These are phyloP conservation scores for Petrocephalus microphthalmus DNA, from an alignment of 2,113 vertebrate species.

Conservation along the genomic window DNA sequence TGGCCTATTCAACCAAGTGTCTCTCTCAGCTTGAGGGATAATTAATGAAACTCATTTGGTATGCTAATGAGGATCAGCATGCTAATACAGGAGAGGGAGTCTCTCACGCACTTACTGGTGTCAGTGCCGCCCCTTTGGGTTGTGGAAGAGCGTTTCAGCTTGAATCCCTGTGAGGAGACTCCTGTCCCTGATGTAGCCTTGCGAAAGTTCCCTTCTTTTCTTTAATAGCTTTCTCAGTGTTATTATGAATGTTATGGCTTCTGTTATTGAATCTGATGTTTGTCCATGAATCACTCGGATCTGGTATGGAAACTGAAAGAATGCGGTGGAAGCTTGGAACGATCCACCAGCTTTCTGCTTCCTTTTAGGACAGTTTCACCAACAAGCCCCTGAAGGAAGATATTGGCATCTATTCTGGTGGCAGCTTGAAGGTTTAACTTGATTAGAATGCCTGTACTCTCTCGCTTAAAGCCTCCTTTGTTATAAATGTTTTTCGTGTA, in stretches of 20 bases:
- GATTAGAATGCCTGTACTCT: slow-evolving; percentile 37
- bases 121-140: background rate
- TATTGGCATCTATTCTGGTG: slow-evolving; percentile 54
- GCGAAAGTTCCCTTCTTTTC: slow-evolving; percentile 50
- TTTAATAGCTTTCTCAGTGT: slow-evolving; percentile 9
- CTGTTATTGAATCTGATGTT: slow-evolving; percentile 64
- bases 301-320: slow-evolving; percentile 23
- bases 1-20: slow-evolving; percentile 56
- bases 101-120: slow-evolving; percentile 13
- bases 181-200: slow-evolving; percentile 35
- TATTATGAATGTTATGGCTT: slow-evolving; percentile 54
- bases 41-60: slow-evolving; percentile 58
- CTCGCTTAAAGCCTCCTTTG: background rate
- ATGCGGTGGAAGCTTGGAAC: slow-evolving; percentile 27
- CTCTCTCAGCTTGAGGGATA: slow-evolving; percentile 50
- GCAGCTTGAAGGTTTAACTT: slow-evolving; percentile 58
- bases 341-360: slow-evolving; percentile 49
- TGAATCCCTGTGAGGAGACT: background rate
- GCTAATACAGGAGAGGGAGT: slow-evolving; percentile 52
- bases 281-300: slow-evolving; percentile 56
- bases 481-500: background rate
- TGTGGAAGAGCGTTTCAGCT: slow-evolving; percentile 10
- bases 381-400: slow-evolving; percentile 49
- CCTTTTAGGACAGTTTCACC: slow-evolving; percentile 52
- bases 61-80: slow-evolving; percentile 59